Percentiles rank a stretch among this genome's conserved stretches.
Evolutionary conservation across 2,888 invertebrate species (phyloP).

Genomic region (Scaptomyza polygonia): DNA sequence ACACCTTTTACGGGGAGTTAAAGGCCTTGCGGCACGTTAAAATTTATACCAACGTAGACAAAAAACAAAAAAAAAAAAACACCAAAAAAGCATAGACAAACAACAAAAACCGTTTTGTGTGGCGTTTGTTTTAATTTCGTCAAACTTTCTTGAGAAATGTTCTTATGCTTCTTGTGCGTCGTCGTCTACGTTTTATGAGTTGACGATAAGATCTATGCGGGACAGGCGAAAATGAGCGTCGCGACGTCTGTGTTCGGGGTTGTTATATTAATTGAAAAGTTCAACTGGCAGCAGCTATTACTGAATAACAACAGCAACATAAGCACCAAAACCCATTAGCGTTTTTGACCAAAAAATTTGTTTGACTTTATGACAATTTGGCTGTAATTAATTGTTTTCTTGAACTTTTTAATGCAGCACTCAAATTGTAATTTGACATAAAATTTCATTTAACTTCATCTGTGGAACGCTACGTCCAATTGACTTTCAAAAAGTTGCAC

Average conservation of each 20-base stretch:
- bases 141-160: constrained; percentile 69
- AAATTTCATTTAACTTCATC: constrained; percentile 38
- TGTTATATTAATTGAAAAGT: constrained; percentile 77
- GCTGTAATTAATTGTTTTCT: constrained; percentile 48
- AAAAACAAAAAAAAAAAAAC: constrained; percentile 13
- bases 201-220: constrained; percentile 72
- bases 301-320: constrained; percentile 7
- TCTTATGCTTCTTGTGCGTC: constrained; percentile 14
- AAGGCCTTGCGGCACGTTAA: constrained; percentile 51
- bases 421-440: constrained; percentile 52
- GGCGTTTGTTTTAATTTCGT: constrained; percentile 45
- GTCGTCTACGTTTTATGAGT: constrained; percentile 59
- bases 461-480: constrained; percentile 25
- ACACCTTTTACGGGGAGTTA: constrained; percentile 44
- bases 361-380: constrained; percentile 44
- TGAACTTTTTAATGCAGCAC: constrained; percentile 28
- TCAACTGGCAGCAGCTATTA: constrained; percentile 46
- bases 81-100: neutral
- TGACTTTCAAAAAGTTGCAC: constrained; percentile 52
- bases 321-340: constrained; percentile 61
- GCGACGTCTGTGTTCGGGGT: constrained; percentile 42
- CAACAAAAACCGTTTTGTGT: constrained; percentile 55
- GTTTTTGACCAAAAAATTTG: constrained; percentile 57
- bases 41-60: constrained; percentile 50
- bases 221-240: constrained; percentile 56